Evolutionary conservation across 2,113 vertebrate species (phyloP), one percentile per base, ranked within the genome.

Genomic region (Nanger granti): DNA sequence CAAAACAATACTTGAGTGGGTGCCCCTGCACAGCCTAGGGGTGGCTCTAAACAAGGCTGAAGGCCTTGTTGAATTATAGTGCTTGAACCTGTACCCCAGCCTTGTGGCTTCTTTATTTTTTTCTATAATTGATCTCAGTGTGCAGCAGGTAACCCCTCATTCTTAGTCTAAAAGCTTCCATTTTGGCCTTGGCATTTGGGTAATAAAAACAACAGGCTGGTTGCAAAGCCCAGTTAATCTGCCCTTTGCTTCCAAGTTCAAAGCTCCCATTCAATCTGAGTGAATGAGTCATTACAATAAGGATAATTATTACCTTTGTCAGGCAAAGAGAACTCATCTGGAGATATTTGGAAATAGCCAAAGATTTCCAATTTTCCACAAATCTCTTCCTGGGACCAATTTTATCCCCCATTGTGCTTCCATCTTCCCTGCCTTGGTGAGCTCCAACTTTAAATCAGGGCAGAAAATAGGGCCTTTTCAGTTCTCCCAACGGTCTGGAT

Each of bases 231-330:
- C 89, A 28, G 84, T 87, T 98, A 95, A 96, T 69, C 69, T 92
- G 79, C 73, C 84, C 55, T 55, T 90, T 62, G 31, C 60, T 96
- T 96, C 84, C 95, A 85, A 97, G 44, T 94, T 96, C 88, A 96
- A 97, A 98, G 73, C 95, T 41, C 47, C 91, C 41, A 88, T 96
- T 97, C 92, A 95, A 80, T 97, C 87, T 96, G 55, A 96, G 85
- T 87, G 96, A 96, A 93, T 93, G 80, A 84, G 22, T 95, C 92
- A 93, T 62, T 91, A 95, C 60, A 97, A 94, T 80, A 54, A 95
- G 52, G 20, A 85, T 89, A 93, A 96, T 95, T 96, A 93, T 96
- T 85, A 96, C 60, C 92, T 95, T 95, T 92, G 41, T 92, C 57
- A 73, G 69, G 87, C 66, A 91, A 96, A 95, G 28, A 87, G 55